Evolutionary conservation across 2,113 vertebrate genomes (phyloP), one percentile per base, ranked within the genome.

Genomic region (Camelus bactrianus): DNA sequence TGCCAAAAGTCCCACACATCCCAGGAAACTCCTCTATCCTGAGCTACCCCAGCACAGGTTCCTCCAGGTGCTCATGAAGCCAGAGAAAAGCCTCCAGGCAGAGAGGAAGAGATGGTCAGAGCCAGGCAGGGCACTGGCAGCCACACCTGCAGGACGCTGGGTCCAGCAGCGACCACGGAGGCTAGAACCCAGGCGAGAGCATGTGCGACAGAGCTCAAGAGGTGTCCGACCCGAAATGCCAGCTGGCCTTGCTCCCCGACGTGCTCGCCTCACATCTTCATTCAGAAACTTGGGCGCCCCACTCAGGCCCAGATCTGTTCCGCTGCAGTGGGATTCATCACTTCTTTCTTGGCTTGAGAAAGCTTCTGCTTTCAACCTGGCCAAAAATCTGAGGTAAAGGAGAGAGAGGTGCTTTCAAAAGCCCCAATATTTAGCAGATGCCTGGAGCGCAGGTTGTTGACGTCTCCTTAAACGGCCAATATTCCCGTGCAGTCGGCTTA

Each of bases 101-200:
- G 26, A 62, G 8, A 70, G 67, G 7, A 42, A 38, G 79, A 17
- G 35, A 48, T 8, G 38, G 24, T 42, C 38, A 42, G n/a, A 65
- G 10, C 24, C 20, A 2, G 58, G 30, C 2, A 3, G 6, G 22
- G 80, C 3, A 3, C 46, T 38, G 4, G 48, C 2, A 16, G 16
- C 46, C 32, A 20, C 14, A 0, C 52, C 65, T 52, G 48, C 50
- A 28, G 5, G 3, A 5, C 4, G 11, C 52, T 73, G 46, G 16
- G 0, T 2, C 24, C 35, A 5, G 15, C 17, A 0, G 10, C 54
- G 2, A n/a, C 24, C 8, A 0, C 19, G 1, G 4, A 8, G 17
- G 10, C 22, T 48, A 48, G 26, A 26, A 35, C 48, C 16, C 12
- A 17, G 22, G 11, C 6, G 1, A 8, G 30, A 5, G 16, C 4